These are phyloP conservation scores for Synanthedon myopaeformis DNA, from an alignment of 2,888 invertebrate species.

Conservation along the genomic window DNA sequence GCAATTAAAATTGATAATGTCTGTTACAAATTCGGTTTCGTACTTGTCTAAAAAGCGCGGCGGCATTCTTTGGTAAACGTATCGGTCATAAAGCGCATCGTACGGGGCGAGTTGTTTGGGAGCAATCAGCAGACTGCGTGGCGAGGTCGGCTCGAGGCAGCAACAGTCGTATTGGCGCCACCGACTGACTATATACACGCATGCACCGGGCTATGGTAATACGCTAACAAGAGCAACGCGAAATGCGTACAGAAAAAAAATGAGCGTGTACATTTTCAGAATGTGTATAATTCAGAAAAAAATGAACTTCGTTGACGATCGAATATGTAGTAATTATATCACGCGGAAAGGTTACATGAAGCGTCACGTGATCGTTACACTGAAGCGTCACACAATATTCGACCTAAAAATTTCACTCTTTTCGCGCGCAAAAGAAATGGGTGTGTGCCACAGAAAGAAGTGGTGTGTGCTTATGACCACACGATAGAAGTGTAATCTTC, in stretches of 20 bases:
- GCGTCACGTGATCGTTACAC: not conserved
- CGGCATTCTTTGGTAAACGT: not conserved
- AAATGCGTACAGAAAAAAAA: not conserved
- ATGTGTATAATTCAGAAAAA: too few relatives aligned
- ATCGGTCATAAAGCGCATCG: slow-evolving; percentile 25
- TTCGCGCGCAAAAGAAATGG: not conserved
- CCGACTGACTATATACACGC: slow-evolving; percentile 12
- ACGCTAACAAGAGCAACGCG: not conserved
- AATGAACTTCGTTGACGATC: too few relatives aligned
- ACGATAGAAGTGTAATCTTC: too few relatives aligned
- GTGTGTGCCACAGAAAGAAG: too few relatives aligned
- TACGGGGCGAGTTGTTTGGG: slow-evolving; percentile 25
- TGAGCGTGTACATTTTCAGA: too few relatives aligned
- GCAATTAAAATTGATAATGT: too few relatives aligned
- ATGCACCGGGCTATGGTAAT: slow-evolving; percentile 8
- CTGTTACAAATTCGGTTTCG: not conserved
- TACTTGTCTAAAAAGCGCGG: not conserved
- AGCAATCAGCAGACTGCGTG: slow-evolving; percentile 44
- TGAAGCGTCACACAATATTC: not conserved
- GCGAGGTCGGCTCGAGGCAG: slow-evolving; percentile 23
- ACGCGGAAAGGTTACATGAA: too few relatives aligned
- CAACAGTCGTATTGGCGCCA: slow-evolving; percentile 46
- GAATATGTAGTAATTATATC: too few relatives aligned
- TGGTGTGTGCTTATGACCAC: too few relatives aligned
- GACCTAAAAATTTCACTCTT: not conserved